A percentile compares a stretch with the other conserved stretches of the same genome.
Conservation (phyloP, 1,140 invertebrate genomes). For the Microvelia longipes region DNA sequence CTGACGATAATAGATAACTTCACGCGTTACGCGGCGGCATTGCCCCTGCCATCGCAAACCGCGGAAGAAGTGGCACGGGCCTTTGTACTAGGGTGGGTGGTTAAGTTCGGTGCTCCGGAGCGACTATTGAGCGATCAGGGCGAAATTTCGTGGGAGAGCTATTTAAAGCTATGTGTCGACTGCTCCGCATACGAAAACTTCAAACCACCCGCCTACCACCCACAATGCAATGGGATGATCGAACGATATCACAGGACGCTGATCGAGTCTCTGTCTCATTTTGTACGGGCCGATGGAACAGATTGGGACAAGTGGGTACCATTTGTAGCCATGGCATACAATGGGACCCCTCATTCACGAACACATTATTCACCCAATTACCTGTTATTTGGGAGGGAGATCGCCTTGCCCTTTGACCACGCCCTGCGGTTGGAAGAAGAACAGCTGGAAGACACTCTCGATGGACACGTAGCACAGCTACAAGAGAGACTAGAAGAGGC, state of each 20-base stretch:
- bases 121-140: slow-evolving; percentile 28
- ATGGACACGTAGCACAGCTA: neutral
- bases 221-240: slow-evolving; percentile 27
- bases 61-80: slow-evolving; percentile 26
- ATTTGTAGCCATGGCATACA: slow-evolving; percentile 9
- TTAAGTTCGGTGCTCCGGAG: slow-evolving; percentile 27
- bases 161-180: slow-evolving; percentile 21
- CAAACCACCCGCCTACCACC: slow-evolving; percentile 24
- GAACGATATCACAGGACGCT: slow-evolving; percentile 26
- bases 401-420: neutral
- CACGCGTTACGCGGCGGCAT: neutral
- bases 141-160: slow-evolving; percentile 26
- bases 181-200: slow-evolving; percentile 24
- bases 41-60: slow-evolving; percentile 23
- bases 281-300: slow-evolving; percentile 17
- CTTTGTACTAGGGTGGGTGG: slow-evolving; percentile 26
- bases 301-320: slow-evolving; percentile 24
- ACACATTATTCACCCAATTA: neutral
- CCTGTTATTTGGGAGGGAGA: neutral
- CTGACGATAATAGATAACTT: neutral
- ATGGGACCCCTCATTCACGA: slow-evolving; percentile 3
- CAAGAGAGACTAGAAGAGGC: neutral
- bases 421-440: neutral
- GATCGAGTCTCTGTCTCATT: slow-evolving; percentile 26
- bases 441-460: neutral